Conservation (phyloP, 2,888 invertebrate genomes). For the Lobophora halterata region DNA sequence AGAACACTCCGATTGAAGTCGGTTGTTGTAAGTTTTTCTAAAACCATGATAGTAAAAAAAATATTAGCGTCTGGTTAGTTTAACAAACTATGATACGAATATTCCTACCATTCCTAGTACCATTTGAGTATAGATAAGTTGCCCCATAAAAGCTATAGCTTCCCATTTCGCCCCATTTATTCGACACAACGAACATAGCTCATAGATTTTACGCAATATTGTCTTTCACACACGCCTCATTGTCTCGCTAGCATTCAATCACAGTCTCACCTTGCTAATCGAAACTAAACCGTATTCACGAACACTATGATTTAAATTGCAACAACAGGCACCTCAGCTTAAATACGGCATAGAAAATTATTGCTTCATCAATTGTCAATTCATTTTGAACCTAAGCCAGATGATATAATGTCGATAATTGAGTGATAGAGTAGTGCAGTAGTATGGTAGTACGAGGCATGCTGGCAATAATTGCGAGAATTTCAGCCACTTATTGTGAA, state of each 20-base stretch:
- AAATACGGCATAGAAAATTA: conserved; percentile 49
- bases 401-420: conserved; percentile 40
- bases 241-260: conserved; percentile 42
- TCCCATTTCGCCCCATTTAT: conserved; percentile 24
- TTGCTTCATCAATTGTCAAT: conserved; percentile 36
- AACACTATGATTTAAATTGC: conserved; percentile 6
- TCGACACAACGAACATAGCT: conserved; percentile 23
- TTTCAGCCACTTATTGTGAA: conserved; percentile 54
- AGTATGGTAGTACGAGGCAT: conserved; percentile 51
- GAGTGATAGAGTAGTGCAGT: conserved; percentile 24
- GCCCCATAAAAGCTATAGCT: neutral
- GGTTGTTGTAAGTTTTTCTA: too few relatives aligned
- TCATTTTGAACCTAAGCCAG: conserved; percentile 39
- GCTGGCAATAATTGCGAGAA: conserved; percentile 54
- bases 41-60: too few relatives aligned
- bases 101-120: too few relatives aligned
- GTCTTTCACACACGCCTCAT: conserved; percentile 50
- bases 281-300: conserved; percentile 17
- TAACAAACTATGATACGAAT: too few relatives aligned
- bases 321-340: conserved; percentile 35
- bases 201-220: conserved; percentile 53
- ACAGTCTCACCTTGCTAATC: conserved; percentile 31
- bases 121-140: too few relatives aligned
- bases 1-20: too few relatives aligned
- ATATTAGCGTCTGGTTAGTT: too few relatives aligned